phyloP scores from a whole-genome alignment of 2,113 vertebrate species.

The Mustelus asterias region DNA sequence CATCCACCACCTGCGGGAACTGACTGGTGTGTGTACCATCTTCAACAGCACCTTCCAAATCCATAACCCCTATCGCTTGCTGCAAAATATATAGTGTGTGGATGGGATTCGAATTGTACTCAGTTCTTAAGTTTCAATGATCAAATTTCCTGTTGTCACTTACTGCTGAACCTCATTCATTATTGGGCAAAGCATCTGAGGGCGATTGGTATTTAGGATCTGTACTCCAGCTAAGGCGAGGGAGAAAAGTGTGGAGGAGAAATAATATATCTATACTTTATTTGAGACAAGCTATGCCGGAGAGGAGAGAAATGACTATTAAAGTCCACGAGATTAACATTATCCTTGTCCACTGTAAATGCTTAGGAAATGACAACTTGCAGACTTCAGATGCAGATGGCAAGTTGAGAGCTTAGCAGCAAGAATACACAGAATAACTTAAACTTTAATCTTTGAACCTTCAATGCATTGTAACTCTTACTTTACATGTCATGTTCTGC shows the following conservation, averaged over 20 bases:
- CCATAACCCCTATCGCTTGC: too few relatives aligned
- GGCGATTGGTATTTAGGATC: not conserved
- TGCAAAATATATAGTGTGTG: not conserved
- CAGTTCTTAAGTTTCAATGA: not conserved
- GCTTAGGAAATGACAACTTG: not conserved
- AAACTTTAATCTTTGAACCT: not conserved
- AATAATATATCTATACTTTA: not conserved
- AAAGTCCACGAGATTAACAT: not conserved
- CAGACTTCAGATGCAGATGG: not conserved
- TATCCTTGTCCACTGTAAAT: not conserved
- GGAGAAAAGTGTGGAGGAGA: not conserved
- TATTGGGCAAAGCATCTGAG: not conserved
- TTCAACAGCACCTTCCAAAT: too few relatives aligned
- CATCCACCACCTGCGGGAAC: too few relatives aligned
- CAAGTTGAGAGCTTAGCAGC: not conserved
- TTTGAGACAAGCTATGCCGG: not conserved
- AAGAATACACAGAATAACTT: not conserved
- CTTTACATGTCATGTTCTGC: not conserved
- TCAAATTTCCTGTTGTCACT: not conserved
- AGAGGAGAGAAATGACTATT: too few relatives aligned
- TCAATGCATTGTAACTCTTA: conserved; percentile 9
- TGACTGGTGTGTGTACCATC: too few relatives aligned
- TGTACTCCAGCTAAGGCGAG: not conserved
- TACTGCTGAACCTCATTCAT: not conserved
- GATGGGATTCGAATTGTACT: not conserved